Conservation (phyloP, 1,140 invertebrate genomes). For the Gonioctena quinquepunctata region DNA sequence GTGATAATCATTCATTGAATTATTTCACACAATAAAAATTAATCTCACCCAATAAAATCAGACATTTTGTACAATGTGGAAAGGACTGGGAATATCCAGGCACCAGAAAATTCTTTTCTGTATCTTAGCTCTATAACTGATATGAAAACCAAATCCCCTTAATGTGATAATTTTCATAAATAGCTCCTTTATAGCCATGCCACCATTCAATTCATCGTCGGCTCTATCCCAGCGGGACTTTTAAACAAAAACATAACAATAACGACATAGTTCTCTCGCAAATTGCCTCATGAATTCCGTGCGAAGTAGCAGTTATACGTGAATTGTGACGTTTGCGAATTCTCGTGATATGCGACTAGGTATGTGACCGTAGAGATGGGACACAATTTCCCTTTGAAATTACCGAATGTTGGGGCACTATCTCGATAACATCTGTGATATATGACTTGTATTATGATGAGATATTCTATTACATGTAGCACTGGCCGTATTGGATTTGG, state of each 20-base stretch:
- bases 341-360: not conserved
- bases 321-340: not conserved
- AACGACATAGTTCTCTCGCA: not conserved
- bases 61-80: too few relatives aligned
- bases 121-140: too few relatives aligned
- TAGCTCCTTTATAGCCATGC: not conserved
- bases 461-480: not conserved
- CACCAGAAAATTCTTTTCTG: too few relatives aligned
- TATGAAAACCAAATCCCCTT: too few relatives aligned
- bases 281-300: not conserved
- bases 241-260: not conserved
- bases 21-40: too few relatives aligned
- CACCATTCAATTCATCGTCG: not conserved
- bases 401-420: not conserved
- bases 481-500: not conserved
- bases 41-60: too few relatives aligned
- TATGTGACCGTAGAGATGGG: not conserved
- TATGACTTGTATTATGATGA: not conserved
- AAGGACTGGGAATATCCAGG: too few relatives aligned
- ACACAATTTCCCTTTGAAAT: not conserved
- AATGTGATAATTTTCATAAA: too few relatives aligned
- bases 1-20: too few relatives aligned
- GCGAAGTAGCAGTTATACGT: not conserved
- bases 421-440: not conserved
- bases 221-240: not conserved